Conservation (phyloP, 2,888 invertebrate genomes). For the Biston stratarius region DNA sequence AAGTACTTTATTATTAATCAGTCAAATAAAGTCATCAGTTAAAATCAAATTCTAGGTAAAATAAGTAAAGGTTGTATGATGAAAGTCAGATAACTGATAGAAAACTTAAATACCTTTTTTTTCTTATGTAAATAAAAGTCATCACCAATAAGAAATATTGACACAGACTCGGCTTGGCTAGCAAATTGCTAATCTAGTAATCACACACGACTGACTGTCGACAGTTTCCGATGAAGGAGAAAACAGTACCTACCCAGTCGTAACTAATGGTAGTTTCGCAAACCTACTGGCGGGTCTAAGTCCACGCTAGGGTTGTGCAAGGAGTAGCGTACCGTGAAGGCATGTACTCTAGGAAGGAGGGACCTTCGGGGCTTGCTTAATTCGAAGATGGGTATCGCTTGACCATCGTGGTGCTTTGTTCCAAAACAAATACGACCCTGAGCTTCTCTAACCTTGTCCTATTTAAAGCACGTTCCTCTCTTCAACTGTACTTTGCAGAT, state of each 20-base stretch:
- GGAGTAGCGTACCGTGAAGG: constrained; percentile 69
- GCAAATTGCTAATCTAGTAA: constrained; percentile 12
- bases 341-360: constrained; percentile 56
- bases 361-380: constrained; percentile 51
- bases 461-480: background rate
- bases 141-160: no score
- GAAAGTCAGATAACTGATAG: no score
- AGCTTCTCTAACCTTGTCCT: background rate
- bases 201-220: constrained; percentile 44
- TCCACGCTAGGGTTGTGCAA: constrained; percentile 72
- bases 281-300: constrained; percentile 57
- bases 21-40: no score
- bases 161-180: background rate
- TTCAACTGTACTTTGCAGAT: background rate
- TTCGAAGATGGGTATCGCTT: constrained; percentile 38
- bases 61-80: no score
- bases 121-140: no score
- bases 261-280: constrained; percentile 62
- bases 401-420: constrained; percentile 22
- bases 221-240: constrained; percentile 54
- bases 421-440: constrained; percentile 12
- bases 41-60: no score
- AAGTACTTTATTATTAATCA: no score
- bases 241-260: constrained; percentile 57
- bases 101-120: no score